Evolutionary conservation across 2,797 vertebrate species (phyloP), one percentile per base, ranked within the genome.

Genomic region (Halcyon badia): DNA sequence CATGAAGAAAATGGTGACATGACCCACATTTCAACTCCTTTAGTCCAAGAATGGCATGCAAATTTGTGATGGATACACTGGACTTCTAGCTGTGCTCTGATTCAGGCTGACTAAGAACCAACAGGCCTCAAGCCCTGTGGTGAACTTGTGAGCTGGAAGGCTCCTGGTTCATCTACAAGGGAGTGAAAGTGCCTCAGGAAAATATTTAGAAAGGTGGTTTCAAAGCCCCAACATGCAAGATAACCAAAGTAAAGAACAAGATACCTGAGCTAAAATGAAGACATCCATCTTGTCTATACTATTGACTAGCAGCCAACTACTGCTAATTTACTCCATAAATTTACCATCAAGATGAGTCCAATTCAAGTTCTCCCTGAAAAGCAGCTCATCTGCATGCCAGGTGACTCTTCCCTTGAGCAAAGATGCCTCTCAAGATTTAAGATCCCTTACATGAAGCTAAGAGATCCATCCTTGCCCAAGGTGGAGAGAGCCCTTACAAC

Each of bases 351-450:
- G 39, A n/a, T n/a, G 62, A 46, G 21, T 21, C 21, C 42, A 65
- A 11, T 44, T n/a, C n/a, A 31, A 44, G 31, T 30, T n/a, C 41
- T 65, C 26, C 60, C 26, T 14, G 39, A 41, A 41, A 18, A 41
- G 60, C 26, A 30, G 11, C 60, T 41, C 26, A 35, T 18, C 35
- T 61, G 57, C 33, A 37, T 60, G 35, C 9, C 58, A 61, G 25
- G 26, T 41, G 39, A 41, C 26, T 62, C 37, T 41, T 26, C 24
- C 60, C 60, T 41, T 62, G 37, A 62, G 15, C 20, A 56, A 13
- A n/a, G 10, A 51, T 0, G 0, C n/a, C 13, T 22, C 4, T 18
- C 30, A 71, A 56, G 30, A 39, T n/a, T n/a, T n/a, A 22, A 42
- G 21, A 71, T 10, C 22, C 22, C 16, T 41, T 56, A 56, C 22